These are phyloP conservation scores for Artemia sinica DNA, from an alignment of 2,888 invertebrate genomes.

Conservation along the genomic window DNA sequence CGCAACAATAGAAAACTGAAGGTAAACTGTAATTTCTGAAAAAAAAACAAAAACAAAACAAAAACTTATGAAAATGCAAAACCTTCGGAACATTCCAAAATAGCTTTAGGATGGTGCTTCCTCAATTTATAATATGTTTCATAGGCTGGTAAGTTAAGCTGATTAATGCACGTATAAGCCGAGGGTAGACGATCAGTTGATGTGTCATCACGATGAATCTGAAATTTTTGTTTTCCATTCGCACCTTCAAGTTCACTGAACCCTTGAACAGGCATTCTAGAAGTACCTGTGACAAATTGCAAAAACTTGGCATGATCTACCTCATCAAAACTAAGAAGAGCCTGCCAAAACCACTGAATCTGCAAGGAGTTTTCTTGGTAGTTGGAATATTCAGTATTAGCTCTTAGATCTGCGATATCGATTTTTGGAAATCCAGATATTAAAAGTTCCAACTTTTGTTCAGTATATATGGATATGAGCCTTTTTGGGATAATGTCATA, in stretches of 20 bases:
- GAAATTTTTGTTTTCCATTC: constrained; percentile 82
- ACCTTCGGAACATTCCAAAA: constrained; percentile 80
- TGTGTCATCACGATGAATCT: constrained; percentile 70
- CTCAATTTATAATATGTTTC: constrained; percentile 76
- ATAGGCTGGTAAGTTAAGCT: constrained; percentile 73
- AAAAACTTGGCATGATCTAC: constrained; percentile 75
- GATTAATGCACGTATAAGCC: constrained; percentile 83
- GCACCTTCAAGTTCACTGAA: constrained; percentile 74
- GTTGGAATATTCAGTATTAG: constrained; percentile 75
- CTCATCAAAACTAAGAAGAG: constrained; percentile 69
- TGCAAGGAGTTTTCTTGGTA: constrained; percentile 68
- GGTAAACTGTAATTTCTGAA: constrained; percentile 1
- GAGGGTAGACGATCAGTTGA: constrained; percentile 73
- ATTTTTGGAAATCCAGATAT: constrained; percentile 76
- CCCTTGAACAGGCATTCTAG: constrained; percentile 74
- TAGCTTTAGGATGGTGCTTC: constrained; percentile 61
- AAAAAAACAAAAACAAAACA: neutral
- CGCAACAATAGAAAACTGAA: neutral
- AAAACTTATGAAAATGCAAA: constrained; percentile 65
- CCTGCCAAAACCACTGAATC: constrained; percentile 87
- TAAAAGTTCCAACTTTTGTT: constrained; percentile 71
- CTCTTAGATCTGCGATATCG: constrained; percentile 71
- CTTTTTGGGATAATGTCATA: too few relatives aligned
- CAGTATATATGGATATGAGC: constrained; percentile 76
- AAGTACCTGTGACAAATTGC: constrained; percentile 81